Percentiles rank a stretch among this genome's conserved stretches.
Evolutionary conservation across 1,140 invertebrate genomes (phyloP).

Genomic region (Procambarus virginalis): DNA sequence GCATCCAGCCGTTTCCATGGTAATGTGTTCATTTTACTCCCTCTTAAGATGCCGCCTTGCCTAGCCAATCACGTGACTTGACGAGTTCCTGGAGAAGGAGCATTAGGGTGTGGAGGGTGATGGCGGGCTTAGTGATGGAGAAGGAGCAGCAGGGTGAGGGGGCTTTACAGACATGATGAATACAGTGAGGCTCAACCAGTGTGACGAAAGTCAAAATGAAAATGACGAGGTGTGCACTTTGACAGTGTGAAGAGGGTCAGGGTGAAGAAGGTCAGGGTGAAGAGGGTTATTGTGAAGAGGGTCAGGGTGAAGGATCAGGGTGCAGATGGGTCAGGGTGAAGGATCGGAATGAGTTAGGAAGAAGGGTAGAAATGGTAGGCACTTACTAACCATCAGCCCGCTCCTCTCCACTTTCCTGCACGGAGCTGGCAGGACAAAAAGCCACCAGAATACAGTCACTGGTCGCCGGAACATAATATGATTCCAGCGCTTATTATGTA

Average conservation of each 20-base stretch:
- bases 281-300: not conserved
- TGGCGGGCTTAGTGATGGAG: not conserved
- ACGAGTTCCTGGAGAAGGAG: not conserved
- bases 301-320: not conserved
- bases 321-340: not conserved
- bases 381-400: too few relatives aligned
- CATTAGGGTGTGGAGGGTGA: not conserved
- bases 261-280: not conserved
- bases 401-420: too few relatives aligned
- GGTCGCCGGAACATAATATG: too few relatives aligned
- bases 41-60: conserved; percentile 14
- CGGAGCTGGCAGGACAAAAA: too few relatives aligned
- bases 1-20: conserved; percentile 17
- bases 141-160: not conserved
- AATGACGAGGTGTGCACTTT: not conserved
- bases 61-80: conserved; percentile 39
- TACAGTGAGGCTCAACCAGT: not conserved
- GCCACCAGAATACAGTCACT: too few relatives aligned
- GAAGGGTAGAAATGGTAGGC: too few relatives aligned
- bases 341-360: not conserved
- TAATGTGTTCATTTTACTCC: conserved; percentile 25
- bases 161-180: not conserved
- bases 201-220: not conserved
- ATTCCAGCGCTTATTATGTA: too few relatives aligned
- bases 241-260: not conserved